Evolutionary conservation across 2,888 invertebrate species (phyloP), one percentile per base, ranked within the genome.

Genomic region (Aquatica leii): DNA sequence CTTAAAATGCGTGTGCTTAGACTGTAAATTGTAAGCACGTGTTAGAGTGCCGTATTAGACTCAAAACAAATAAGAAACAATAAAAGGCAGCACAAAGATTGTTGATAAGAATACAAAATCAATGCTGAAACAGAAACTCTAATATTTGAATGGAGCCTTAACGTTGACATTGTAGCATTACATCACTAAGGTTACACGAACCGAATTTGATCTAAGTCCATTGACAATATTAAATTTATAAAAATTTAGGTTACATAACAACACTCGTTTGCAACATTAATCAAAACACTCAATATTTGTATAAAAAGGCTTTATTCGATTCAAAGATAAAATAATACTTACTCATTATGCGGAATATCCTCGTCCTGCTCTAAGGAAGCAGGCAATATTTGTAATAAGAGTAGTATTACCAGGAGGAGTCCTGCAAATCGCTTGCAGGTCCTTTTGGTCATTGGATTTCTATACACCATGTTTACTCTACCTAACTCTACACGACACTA

Each of bases 261-360:
- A 4, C 2, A 24, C 6, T 24, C 24, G n/a, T n/a, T n/a, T n/a
- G n/a, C n/a, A n/a, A n/a, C n/a, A n/a, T n/a, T n/a, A n/a, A 24
- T 24, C 24, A 2, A 24, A 4, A 24, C 6, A 24, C 4, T 6
- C 24, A 24, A 24, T 4, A 24, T 24, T 24, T 24, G 4, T 24
- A 24, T 24, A 24, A 6, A 24, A 24, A 24, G 24, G 4, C 4
- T 24, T 24, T 6, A 24, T 24, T n/a, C 24, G 24, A 24, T 2
- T 6, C 6, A 24, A 6, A 24, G 6, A 24, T 24, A 24, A 24
- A 4, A 24, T 24, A 24, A 24, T 72, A 86, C 93, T 92, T 86
- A 94, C 94, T 93, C 93, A 84, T 92, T 92, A 82, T 93, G 93
- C 65, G 93, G 94, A 79, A 94, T 94, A 81, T 93, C 93, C 85